A percentile compares a stretch with the other conserved stretches of the same genome.
Evolutionary conservation across 2,113 vertebrate genomes (phyloP).

Genomic region (Hiodon tergisus): DNA sequence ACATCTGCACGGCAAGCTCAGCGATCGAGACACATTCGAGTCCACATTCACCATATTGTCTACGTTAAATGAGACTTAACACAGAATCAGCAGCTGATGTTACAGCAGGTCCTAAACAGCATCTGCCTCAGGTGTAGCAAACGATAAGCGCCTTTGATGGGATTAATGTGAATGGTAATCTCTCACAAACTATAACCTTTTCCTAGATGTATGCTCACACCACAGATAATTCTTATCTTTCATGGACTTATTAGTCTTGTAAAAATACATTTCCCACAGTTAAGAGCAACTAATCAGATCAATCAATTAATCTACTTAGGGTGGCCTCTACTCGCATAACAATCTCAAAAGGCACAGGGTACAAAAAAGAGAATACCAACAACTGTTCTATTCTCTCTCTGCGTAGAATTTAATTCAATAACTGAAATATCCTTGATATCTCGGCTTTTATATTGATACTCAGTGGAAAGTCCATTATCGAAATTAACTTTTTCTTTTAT

Average conservation of each 20-base stretch:
- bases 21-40: neutral
- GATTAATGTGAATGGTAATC: slow-evolving; percentile 23
- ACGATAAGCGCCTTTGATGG: slow-evolving; percentile 25
- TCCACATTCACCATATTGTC: neutral
- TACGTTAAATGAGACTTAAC: neutral
- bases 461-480: slow-evolving; percentile 60
- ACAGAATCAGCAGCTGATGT: neutral
- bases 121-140: slow-evolving; percentile 11
- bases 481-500: slow-evolving; percentile 64
- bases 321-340: slow-evolving; percentile 1
- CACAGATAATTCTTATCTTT: slow-evolving; percentile 2
- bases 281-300: slow-evolving; percentile 15
- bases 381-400: neutral
- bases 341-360: slow-evolving; percentile 5
- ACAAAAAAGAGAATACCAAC: neutral
- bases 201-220: slow-evolving; percentile 7
- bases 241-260: slow-evolving; percentile 21
- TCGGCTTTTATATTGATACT: slow-evolving; percentile 54
- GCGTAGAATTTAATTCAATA: slow-evolving; percentile 19
- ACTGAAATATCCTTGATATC: slow-evolving; percentile 45
- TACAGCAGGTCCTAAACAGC: neutral
- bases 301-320: slow-evolving; percentile 28
- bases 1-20: no score
- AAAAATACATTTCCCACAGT: slow-evolving; percentile 14
- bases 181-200: slow-evolving; percentile 19